Evolutionary conservation across 1,140 invertebrate genomes (phyloP).

Genomic region (Caenorhabditis remanei): DNA sequence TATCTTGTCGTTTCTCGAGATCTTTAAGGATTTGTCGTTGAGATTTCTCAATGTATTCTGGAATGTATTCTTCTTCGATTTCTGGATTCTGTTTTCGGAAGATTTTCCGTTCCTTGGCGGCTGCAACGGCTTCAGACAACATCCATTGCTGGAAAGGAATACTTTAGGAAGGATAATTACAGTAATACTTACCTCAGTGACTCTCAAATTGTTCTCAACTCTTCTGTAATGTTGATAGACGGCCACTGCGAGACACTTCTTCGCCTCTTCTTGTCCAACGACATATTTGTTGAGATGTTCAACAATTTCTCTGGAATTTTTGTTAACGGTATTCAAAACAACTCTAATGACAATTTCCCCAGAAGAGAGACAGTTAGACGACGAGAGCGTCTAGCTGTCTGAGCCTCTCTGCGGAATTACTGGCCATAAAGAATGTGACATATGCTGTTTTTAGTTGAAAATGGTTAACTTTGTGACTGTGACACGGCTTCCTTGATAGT

Average conservation of each 20-base stretch:
- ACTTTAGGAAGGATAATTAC: not conserved
- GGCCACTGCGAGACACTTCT: constrained; percentile 97
- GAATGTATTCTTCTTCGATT: not conserved
- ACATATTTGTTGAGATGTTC: constrained; percentile 95
- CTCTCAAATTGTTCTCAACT: constrained; percentile 92
- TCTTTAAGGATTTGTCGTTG: constrained; percentile 26
- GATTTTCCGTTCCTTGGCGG: not conserved
- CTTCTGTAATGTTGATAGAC: constrained; percentile 95
- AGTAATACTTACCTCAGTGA: constrained; percentile 66
- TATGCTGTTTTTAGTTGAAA: too few species aligned
- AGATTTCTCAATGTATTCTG: constrained; percentile 21
- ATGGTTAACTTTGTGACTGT: too few species aligned
- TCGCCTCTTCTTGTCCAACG: constrained; percentile 97
- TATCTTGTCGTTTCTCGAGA: constrained; percentile 23
- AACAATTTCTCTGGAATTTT: constrained; percentile 63
- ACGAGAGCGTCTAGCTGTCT: too few species aligned
- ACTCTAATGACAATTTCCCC: not conserved
- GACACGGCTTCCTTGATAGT: too few species aligned
- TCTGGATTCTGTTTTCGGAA: constrained; percentile 4
- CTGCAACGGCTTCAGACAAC: not conserved
- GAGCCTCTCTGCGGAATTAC: too few species aligned
- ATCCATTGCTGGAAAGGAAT: constrained; percentile 22
- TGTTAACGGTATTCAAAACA: not conserved
- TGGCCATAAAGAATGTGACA: too few species aligned
- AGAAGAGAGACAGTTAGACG: too few species aligned